Base-by-base conservation (phyloP, 1,140 invertebrate genomes). In the Pectinophora gossypiella region DNA sequence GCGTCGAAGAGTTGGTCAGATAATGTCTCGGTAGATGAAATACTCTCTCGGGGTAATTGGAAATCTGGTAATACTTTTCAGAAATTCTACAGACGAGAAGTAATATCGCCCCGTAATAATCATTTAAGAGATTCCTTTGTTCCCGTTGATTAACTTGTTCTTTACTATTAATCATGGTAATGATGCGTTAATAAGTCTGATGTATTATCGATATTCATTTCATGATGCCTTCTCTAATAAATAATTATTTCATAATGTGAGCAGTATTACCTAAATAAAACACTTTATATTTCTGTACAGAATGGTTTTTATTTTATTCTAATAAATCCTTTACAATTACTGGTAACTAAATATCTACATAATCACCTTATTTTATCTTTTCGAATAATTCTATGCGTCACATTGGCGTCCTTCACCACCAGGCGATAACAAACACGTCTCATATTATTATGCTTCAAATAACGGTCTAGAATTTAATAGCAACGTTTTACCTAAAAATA, bases 401-500 rank as follows among this genome's bases (percentile, higher is more conserved):
- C 36, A 38, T 38, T 38, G 36, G 36, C 36, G 36, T 38, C 36
- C 36, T n/a, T n/a, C n/a, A 38, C 36, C 36, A 38, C 36, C 36
- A 38, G 36, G 36, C 36, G 36, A 38, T 38, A 38, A 38, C 36
- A 38, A 15, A 38, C 36, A 38, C 9, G 36, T 38, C 36, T 38
- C 7, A 38, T 38, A 15, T 38, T n/a, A n/a, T n/a, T 38, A 15
- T 7, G 36, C 36, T 38, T 38, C 36, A n/a, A 38, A 38, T 38
- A 38, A 38, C 36, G 36, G 36, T 38, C 36, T 7, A 20, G 48
- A 23, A 49, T 38, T 49, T n/a, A 49, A n/a, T n/a, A 12, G 10
- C n/a, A 49, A 32, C 47, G 47, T 48, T 48, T 48, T 48, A 48
- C 47, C 47, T 48, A 36, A n/a, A 27, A 48, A 48, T 48, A 48